Base-by-base conservation (phyloP, 2,888 invertebrate species). In the Dorcus parallelipipedus region DNA sequence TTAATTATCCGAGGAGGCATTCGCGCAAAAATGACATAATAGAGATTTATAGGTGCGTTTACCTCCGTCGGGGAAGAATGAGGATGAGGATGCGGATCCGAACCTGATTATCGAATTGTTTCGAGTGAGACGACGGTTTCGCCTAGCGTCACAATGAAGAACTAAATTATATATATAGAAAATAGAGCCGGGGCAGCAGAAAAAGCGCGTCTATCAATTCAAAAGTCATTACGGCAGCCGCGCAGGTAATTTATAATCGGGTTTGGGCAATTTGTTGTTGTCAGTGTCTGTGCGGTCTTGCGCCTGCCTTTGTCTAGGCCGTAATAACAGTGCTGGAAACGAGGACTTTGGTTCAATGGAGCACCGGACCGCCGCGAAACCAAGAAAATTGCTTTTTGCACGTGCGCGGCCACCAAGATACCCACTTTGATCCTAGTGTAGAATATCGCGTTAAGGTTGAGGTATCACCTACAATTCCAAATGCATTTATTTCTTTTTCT, bases 261-360 rank as follows among this genome's bases (percentile, higher is more conserved):
- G 14, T 63, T 63, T 61, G 55, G 59, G 60, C 60, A 60, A 63
- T 63, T 65, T 61, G 58, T 64, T 63, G 59, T 60, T 62, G 64
- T 64, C 63, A 61, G 63, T 59, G 52, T 58, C 48, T 60, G 64
- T 62, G 60, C 58, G 61, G 61, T 64, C 60, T 56, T 49, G 14
- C 14, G 14, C 14, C 63, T 61, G 14, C 14, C 63, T 61, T 61
- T 59, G 58, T 55, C 51, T 60, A 60, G 33, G 45, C 40, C 38
- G 52, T 59, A 50, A 60, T 58, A 53, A 52, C 43, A 26, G 54
- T 57, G 52, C 26, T 26, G 55, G 60, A 62, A 60, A 58, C 54
- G 52, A 53, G 62, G 53, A 49, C 54, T 60, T 60, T 60, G 54
- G 60, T 57, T 62, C 52, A 52, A 40, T 52, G 48, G 52, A 57